Base-by-base conservation (phyloP, 2,888 invertebrate genomes). In the Crepidodera aurea region DNA sequence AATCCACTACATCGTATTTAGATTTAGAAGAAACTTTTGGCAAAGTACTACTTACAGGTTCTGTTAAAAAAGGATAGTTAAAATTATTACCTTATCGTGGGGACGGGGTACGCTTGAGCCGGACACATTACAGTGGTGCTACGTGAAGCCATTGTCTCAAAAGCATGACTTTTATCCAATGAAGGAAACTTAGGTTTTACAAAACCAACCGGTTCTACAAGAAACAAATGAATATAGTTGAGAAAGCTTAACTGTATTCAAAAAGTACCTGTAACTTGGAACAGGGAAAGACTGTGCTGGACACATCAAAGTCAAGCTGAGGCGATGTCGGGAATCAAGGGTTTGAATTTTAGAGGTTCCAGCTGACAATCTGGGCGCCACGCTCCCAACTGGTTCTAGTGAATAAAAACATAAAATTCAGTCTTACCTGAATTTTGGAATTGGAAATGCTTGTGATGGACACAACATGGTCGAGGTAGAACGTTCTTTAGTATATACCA, bases 21-120 rank as follows among this genome's bases (percentile, higher is more conserved):
- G 77, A 76, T 67, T 78, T 77, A 7, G 79, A 79, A 1, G 78
- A 78, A 1, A 84, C 81, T 76, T 83, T 84, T 2, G 84, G 84
- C 13, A 82, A 73, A 27, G 83, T 83, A 74, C 83, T 84, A 69
- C 84, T 84, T 55, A 84, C 79, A 1, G 85, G 84, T 70, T 84
- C 84, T 84, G 74, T 57, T 29, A 48, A 57, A 51, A 58, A 34
- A 46, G 25, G 16, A 29, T 25, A 22, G 12, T 27, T 13, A 22
- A 13, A 44, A 4, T 27, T 16, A 67, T 83, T 87, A 91, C 90
- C 89, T 89, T 85, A 87, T 87, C 69, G 86, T 81, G 74, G 91
- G 90, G 77, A 90, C 87, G 64, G 91, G 91, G 82, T 86, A 91
- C 19, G 89, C 90, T 80, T 91, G 91, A 15, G 90, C 90, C 60